These are phyloP conservation scores for Tretioscincus oriximinensis DNA, from an alignment of 2,113 vertebrate genomes.

Conservation along the genomic window DNA sequence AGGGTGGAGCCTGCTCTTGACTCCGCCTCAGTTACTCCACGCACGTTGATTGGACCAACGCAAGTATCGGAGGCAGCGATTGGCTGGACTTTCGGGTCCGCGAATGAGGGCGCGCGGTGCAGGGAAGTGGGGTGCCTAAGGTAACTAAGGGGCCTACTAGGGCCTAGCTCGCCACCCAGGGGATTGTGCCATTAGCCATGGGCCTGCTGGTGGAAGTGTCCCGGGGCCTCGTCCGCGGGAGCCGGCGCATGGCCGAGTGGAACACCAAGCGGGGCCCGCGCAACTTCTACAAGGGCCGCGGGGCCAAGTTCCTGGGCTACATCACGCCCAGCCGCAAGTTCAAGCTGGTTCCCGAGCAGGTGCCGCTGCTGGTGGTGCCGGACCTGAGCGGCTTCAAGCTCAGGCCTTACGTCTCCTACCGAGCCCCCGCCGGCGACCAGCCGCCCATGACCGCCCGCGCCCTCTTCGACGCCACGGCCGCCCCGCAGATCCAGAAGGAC, in stretches of 20 bases:
- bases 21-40: neutral
- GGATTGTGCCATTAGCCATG: constrained; percentile 65
- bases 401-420: constrained; percentile 91
- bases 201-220: constrained; percentile 82
- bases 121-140: neutral
- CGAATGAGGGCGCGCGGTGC: neutral
- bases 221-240: constrained; percentile 83
- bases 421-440: constrained; percentile 71
- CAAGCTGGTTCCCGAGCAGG: constrained; percentile 76
- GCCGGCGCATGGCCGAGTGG: constrained; percentile 85
- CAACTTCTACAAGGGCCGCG: constrained; percentile 80
- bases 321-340: constrained; percentile 76
- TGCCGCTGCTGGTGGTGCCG: constrained; percentile 87
- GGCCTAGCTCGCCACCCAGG: neutral
- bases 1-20: neutral
- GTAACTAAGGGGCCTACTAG: too few relatives aligned
- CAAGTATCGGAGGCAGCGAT: neutral
- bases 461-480: constrained; percentile 80
- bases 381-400: constrained; percentile 84
- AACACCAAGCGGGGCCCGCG: constrained; percentile 91
- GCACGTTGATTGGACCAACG: neutral
- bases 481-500: constrained; percentile 82
- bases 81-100: neutral
- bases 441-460: constrained; percentile 73
- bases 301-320: constrained; percentile 73